Evolutionary conservation across 92 coral and sea anemone species (phyloP), one percentile per base, ranked within the genome.

Genomic region (Palythoa heliodiscus): DNA sequence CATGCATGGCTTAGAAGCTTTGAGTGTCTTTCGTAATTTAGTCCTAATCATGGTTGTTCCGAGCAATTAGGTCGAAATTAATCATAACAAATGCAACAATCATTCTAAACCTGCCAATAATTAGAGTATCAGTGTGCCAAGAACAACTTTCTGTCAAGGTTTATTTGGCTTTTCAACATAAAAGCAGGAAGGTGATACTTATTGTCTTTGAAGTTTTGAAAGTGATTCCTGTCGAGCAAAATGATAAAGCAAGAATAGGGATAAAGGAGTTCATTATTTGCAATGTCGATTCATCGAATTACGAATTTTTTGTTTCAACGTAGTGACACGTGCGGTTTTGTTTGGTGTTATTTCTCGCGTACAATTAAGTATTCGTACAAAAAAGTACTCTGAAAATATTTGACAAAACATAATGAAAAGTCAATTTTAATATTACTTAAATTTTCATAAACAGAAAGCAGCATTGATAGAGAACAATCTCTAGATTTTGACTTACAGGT

Each of bases 281-380:
- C 39, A 15, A 80, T 67, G 74, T 80, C 84, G 84, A 22, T 67
- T 80, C 84, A 80, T 80, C 73, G 84, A 29, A 80, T 80, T 80
- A 80, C 20, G 73, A 66, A 24, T 80, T 38, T 74, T 66, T 80
- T 80, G 84, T 80, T 73, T 80, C 74, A 67, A 50, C 73, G 61
- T 22, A 19, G 37, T 80, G 84, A 80, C 84, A 80, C 84, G 84
- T 80, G 84, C 84, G 84, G 84, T 80, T 80, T 80, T 80, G 63
- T 66, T 43, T 80, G 24, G 84, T 80, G 61, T 66, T 64, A 80
- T 12, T 80, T 80, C 52, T 61, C 20, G 84, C 24, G 22, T 40
- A 80, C 47, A 80, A 66, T 80, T 64, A 67, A 80, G 58, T 13
- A 16, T 47, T 80, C 74, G 47, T 52, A 66, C 58, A 66, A 57